Evolutionary conservation across 2,888 invertebrate species (phyloP), one percentile per base, ranked within the genome.

Genomic region (Gastracanthus pulcherrimus): DNA sequence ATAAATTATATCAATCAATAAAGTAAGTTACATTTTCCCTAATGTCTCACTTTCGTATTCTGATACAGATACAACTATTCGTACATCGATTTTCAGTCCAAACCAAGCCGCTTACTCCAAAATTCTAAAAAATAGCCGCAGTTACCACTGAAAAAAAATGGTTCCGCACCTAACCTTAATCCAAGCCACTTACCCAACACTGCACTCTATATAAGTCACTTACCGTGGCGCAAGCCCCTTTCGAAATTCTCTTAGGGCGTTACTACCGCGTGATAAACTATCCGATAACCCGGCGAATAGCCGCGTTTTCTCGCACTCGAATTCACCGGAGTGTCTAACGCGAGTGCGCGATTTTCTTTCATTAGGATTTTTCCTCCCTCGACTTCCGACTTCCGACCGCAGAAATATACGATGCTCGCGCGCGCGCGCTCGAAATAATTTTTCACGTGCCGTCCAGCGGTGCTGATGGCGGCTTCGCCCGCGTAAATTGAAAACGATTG

Each of bases 401-500:
- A 19, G 19, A 19, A 31, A 31, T n/a, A 7, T 3, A 23, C 55
- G 55, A 7, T 26, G 3, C 6, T 19, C 7, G 19, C 55, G 58
- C 19, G 31, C 23, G n/a, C 38, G n/a, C 64, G 19, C 26, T 13
- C 45, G n/a, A 75, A 69, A 69, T 76, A 76, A 76, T 76, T 69
- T 76, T 76, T 69, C 76, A 76, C 45, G 11, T 7, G 11, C 6
- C 36, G 51, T 9, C 45, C 13, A n/a, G n/a, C n/a, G n/a, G n/a
- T n/a, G n/a, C n/a, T n/a, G n/a, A n/a, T 29, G 48, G 45, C 36
- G 29, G n/a, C 41, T 9, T 16, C 23, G n/a, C n/a, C 38, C 19
- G 31, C 64, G 67, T 69, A 76, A 76, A 67, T 67, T 69, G 76
- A 69, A 76, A 76, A 76, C 69, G 69, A 76, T 76, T 60, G 76